Base-by-base conservation (phyloP, 2,113 vertebrate genomes). In the Galbula dea region DNA sequence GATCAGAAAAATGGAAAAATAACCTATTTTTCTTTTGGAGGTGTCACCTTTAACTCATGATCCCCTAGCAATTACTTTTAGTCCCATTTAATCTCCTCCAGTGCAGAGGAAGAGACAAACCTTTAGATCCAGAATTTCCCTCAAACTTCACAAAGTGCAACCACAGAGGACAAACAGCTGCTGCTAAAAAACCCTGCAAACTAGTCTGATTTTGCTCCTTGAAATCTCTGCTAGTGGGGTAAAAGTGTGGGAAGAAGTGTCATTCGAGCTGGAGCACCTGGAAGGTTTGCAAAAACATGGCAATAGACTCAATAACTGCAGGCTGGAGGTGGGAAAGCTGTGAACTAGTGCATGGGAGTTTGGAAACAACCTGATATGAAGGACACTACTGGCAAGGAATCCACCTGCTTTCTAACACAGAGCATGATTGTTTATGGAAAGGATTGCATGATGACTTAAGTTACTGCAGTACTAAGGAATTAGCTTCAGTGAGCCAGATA, bases 261-360 rank as follows among this genome's bases (percentile, higher is more conserved):
- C 24, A 22, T 43, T 34, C 3, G 5, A 72, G 48, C 67, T 67
- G 63, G 27, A 77, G 34, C 58, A 43, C 21, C 2, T 2, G 3
- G 37, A 6, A 32, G 37, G 11, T 12, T 45, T n/a, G 4, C 26
- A 34, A 36, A 74, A 65, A 6, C 34, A 20, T 3, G 29, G n/a
- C 29, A 54, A 75, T 5, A 34, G 65, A 8, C 21, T n/a, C 10
- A 26, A 59, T 59, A 54, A 16, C 45, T 21, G 34, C 39, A 30
- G 24, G 6, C 0, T 0, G 32, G 73, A 83, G 45, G 39, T 19
- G 27, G 55, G 54, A 54, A 68, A 57, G 65, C 30, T 5, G 49
- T 6, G 23, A 83, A 58, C 18, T 34, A 12, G 15, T 0, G 3
- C 34, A 32, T 0, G 1, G 36, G 34, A 34, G 34, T 8, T 2